Evolutionary conservation across 2,888 invertebrate genomes (phyloP).

Genomic region (Drosophila quinaria): DNA sequence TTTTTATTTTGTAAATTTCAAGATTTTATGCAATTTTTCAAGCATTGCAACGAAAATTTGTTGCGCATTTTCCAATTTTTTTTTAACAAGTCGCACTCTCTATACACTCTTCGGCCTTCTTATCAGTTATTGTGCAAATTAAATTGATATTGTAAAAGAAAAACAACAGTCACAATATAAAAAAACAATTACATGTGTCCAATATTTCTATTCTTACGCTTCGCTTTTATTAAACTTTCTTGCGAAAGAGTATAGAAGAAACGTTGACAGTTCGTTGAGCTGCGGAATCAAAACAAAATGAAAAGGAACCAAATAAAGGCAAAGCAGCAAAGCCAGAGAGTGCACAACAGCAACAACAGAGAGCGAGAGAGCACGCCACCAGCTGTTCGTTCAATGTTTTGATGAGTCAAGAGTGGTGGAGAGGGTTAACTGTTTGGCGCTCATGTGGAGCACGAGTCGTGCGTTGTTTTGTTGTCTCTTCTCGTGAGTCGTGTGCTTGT

Average conservation of each 20-base stretch:
- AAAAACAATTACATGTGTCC: not conserved
- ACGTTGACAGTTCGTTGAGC: slow-evolving; percentile 18
- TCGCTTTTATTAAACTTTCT: not conserved
- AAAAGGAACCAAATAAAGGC: slow-evolving; percentile 65
- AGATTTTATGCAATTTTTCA: slow-evolving; percentile 51
- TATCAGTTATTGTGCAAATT: not conserved
- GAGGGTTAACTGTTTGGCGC: slow-evolving; percentile 44
- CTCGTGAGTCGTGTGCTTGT: slow-evolving; percentile 51
- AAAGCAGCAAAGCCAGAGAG: slow-evolving; percentile 46
- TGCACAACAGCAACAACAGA: slow-evolving; percentile 23
- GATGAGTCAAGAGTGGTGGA: slow-evolving; percentile 18
- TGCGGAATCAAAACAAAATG: slow-evolving; percentile 62
- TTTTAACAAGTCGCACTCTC: slow-evolving; percentile 15
- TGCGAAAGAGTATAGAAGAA: slow-evolving; percentile 35
- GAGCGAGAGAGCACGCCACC: slow-evolving; percentile 33
- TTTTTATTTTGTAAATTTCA: slow-evolving; percentile 49
- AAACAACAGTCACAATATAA: not conserved
- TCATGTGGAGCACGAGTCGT: slow-evolving; percentile 62
- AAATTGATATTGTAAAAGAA: not conserved
- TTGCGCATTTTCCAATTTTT: slow-evolving; percentile 63
- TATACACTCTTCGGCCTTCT: slow-evolving; percentile 25
- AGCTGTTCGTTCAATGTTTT: slow-evolving; percentile 50
- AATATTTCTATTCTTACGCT: not conserved
- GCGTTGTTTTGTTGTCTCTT: slow-evolving; percentile 59
- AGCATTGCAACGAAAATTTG: slow-evolving; percentile 49